Percentiles rank a stretch among this genome's conserved stretches.
phyloP scores from a whole-genome alignment of 2,888 invertebrate species.

The Amiota communis region DNA sequence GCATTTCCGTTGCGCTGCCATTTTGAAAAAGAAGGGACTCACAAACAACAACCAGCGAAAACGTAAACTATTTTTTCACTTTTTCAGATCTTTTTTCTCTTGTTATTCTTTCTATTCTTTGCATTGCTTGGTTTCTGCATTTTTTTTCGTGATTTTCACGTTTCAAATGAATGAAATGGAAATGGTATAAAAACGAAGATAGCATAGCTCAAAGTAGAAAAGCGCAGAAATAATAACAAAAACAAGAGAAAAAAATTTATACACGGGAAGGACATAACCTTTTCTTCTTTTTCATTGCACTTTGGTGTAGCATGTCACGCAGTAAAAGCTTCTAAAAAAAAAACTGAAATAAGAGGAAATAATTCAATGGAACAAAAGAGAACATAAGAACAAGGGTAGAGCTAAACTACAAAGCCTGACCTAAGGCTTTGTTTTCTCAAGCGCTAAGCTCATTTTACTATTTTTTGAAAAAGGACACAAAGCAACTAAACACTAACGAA shows the following conservation, averaged over 20 bases:
- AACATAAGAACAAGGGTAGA: neutral
- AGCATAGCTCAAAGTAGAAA: neutral
- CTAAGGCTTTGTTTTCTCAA: constrained; percentile 8
- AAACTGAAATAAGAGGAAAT: no score
- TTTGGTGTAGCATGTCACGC: neutral
- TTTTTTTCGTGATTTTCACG: constrained; percentile 3
- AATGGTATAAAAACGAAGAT: constrained; percentile 1
- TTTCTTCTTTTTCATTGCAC: neutral
- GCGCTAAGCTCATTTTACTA: constrained; percentile 25
- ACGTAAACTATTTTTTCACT: constrained; percentile 52
- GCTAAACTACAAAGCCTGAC: constrained; percentile 22
- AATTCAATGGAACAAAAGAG: neutral
- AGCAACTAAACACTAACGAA: constrained; percentile 2
- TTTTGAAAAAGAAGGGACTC: constrained; percentile 18
- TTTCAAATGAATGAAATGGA: constrained; percentile 17
- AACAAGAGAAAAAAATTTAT: neutral
- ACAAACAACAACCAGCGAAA: constrained; percentile 41
- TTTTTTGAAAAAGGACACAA: constrained; percentile 6
- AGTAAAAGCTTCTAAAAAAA: no score
- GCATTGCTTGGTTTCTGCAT: neutral
- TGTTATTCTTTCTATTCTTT: constrained; percentile 9
- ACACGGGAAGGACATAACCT: neutral
- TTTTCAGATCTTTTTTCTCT: constrained; percentile 39
- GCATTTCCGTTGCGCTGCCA: constrained; percentile 60
- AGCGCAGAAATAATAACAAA: neutral